Evolutionary conservation across 2,113 vertebrate genomes (phyloP).

Genomic region (Nesospiza acunhae): DNA sequence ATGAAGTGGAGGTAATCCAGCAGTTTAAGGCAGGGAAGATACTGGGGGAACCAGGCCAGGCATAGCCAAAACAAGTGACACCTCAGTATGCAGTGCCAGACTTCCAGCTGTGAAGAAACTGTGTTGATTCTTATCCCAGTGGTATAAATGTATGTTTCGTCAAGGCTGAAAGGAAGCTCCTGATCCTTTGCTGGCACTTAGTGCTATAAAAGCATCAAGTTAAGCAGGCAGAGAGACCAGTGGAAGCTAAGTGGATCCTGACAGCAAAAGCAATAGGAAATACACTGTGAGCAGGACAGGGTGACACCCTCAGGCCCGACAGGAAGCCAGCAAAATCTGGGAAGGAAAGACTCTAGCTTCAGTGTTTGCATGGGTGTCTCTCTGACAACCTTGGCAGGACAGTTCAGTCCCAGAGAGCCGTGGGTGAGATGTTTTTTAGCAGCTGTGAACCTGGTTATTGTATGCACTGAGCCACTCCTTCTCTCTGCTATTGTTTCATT

Average conservation of each 20-base stretch:
- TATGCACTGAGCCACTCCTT: slow-evolving; percentile 5
- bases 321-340: neutral
- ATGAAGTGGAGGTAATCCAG: neutral
- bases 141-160: neutral
- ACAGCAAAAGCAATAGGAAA: neutral
- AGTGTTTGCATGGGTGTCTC: neutral
- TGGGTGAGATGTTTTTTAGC: neutral
- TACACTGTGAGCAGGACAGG: neutral
- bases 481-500: slow-evolving; percentile 48
- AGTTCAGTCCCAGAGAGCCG: neutral
- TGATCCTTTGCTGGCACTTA: neutral
- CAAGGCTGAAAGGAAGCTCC: neutral
- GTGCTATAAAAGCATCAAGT: neutral
- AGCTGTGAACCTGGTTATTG: slow-evolving; percentile 43
- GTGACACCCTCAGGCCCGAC: fast-evolving
- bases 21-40: neutral
- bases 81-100: neutral
- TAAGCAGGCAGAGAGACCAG: neutral
- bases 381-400: neutral
- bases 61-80: neutral
- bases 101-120: neutral
- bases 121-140: neutral
- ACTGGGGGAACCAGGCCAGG: neutral
- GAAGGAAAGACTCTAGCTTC: neutral
- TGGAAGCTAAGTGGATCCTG: neutral